These are phyloP conservation scores for Periophthalmus magnuspinnatus DNA, from an alignment of 2,797 vertebrate species.

Conservation along the genomic window DNA sequence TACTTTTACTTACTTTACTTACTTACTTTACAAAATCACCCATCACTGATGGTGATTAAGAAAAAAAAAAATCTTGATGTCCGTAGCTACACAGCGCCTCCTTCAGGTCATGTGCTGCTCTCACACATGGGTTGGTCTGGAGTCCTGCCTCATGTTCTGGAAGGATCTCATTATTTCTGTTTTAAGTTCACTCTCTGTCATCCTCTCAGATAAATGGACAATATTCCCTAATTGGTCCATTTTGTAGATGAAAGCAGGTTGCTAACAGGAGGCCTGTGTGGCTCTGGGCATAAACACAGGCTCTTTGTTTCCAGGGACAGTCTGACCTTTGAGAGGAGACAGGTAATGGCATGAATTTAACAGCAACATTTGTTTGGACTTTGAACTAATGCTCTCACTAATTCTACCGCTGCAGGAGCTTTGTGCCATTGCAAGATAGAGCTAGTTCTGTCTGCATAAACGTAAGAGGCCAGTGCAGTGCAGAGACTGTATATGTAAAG, in stretches of 20 bases:
- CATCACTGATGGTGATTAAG: too few relatives aligned
- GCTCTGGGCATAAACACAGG: constrained; percentile 51
- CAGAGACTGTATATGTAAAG: too few relatives aligned
- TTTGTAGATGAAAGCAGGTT: constrained; percentile 48
- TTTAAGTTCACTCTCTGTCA: background rate
- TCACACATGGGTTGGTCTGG: background rate
- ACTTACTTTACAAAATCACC: too few relatives aligned
- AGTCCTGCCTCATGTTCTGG: background rate
- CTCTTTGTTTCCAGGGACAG: constrained; percentile 58
- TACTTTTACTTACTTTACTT: too few relatives aligned
- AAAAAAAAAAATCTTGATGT: too few relatives aligned
- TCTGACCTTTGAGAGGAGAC: constrained; percentile 56
- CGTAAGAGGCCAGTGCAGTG: too few relatives aligned
- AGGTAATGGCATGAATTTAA: constrained; percentile 68
- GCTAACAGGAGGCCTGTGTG: constrained; percentile 18
- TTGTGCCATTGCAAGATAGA: background rate
- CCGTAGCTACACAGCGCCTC: too few relatives aligned
- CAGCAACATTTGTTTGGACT: constrained; percentile 40
- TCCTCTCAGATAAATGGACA: background rate
- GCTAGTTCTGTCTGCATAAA: background rate
- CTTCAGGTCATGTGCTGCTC: background rate
- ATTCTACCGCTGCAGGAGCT: constrained; percentile 30
- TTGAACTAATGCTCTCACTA: constrained; percentile 28
- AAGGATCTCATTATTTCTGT: background rate
- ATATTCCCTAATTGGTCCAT: constrained; percentile 24